These are phyloP conservation scores for Pseudochirops corinnae DNA, from an alignment of 2,797 vertebrate genomes.

Conservation along the genomic window DNA sequence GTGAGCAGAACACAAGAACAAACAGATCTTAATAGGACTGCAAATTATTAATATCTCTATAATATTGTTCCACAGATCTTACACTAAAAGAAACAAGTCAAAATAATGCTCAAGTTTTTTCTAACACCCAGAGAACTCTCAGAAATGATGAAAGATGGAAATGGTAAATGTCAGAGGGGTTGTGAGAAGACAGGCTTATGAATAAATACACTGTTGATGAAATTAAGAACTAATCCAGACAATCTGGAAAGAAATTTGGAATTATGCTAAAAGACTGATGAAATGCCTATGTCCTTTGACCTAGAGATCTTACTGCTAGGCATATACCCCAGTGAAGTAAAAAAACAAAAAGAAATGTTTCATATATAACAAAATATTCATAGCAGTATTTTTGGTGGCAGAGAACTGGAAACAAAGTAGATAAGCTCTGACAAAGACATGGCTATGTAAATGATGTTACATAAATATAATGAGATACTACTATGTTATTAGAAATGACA, in stretches of 20 bases:
- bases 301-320: not conserved
- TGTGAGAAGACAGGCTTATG: not conserved
- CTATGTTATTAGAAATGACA: not conserved
- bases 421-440: not conserved
- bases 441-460: not conserved
- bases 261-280: not conserved
- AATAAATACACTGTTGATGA: not conserved
- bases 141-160: not conserved
- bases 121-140: not conserved
- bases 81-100: not conserved
- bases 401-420: not conserved
- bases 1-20: not conserved
- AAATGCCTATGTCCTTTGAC: not conserved
- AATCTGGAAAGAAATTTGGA: not conserved
- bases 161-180: not conserved
- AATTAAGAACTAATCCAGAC: not conserved
- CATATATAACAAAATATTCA: not conserved
- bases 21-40: not conserved
- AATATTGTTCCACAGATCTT: not conserved
- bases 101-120: not conserved
- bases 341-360: not conserved
- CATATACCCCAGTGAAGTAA: not conserved
- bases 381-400: not conserved
- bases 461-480: not conserved
- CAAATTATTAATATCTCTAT: not conserved